These are phyloP conservation scores for Bombus affinis DNA, from an alignment of 1,140 invertebrate genomes.

Conservation along the genomic window DNA sequence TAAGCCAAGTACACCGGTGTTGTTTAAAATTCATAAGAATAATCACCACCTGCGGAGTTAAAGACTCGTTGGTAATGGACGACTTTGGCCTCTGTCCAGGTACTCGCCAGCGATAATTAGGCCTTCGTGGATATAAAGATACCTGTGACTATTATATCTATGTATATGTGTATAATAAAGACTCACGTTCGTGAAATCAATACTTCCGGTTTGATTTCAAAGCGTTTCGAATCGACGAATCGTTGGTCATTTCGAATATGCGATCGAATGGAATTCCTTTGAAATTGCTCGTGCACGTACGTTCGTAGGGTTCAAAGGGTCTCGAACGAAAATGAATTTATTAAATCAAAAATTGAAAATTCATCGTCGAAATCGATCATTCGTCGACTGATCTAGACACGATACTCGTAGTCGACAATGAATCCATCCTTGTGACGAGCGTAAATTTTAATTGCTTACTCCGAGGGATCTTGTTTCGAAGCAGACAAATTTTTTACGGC, in stretches of 20 bases:
- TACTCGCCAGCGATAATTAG: conserved; percentile 41
- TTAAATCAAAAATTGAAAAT: neutral
- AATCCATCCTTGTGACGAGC: neutral
- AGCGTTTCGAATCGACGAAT: neutral
- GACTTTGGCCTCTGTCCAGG: conserved; percentile 10
- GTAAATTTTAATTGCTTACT: neutral
- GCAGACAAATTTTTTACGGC: neutral
- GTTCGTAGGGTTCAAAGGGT: neutral
- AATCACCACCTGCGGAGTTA: conserved; percentile 53
- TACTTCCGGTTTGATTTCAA: conserved; percentile 7
- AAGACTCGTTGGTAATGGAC: conserved; percentile 47
- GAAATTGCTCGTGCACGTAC: neutral
- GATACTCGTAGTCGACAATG: neutral
- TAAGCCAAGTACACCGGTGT: conserved; percentile 19
- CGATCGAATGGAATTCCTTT: neutral
- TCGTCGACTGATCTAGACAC: neutral
- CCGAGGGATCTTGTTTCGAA: neutral
- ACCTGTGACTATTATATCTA: neutral
- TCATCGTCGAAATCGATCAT: neutral
- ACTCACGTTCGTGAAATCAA: neutral
- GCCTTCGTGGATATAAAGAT: conserved; percentile 9
- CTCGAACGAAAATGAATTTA: neutral
- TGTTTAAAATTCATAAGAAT: conserved; percentile 63
- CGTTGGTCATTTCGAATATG: neutral
- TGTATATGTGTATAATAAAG: too few species aligned